phyloP scores from a whole-genome alignment of 2,113 vertebrate species.

The Alethe castanea region DNA sequence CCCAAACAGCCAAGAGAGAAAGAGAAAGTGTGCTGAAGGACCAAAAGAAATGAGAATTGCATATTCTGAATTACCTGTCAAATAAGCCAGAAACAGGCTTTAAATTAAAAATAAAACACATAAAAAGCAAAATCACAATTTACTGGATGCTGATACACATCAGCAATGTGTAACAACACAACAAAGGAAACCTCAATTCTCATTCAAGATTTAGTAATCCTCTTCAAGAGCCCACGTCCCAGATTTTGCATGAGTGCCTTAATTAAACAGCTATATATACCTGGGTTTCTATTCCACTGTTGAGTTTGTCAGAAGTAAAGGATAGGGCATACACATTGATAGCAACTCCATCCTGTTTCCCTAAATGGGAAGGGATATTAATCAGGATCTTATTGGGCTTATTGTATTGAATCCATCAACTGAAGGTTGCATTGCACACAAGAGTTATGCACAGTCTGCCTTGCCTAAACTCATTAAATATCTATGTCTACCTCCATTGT shows the following conservation, averaged over 20 bases:
- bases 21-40: not conserved
- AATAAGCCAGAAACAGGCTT: not conserved
- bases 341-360: not conserved
- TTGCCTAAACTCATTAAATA: not conserved
- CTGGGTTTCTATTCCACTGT: not conserved
- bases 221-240: not conserved
- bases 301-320: not conserved
- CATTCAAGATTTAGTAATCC: not conserved
- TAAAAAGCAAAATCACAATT: not conserved
- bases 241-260: not conserved
- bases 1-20: not conserved
- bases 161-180: accelerated
- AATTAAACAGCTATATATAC: not conserved
- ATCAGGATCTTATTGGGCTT: not conserved
- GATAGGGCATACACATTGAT: not conserved
- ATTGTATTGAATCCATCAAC: not conserved
- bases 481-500: not conserved
- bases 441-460: not conserved
- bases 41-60: not conserved
- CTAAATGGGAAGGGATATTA: not conserved
- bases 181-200: not conserved
- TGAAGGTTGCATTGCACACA: not conserved
- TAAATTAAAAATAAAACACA: not conserved
- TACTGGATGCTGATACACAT: not conserved
- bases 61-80: not conserved